phyloP scores from a whole-genome alignment of 2,797 vertebrate genomes.

The Oreortyx pictus region DNA sequence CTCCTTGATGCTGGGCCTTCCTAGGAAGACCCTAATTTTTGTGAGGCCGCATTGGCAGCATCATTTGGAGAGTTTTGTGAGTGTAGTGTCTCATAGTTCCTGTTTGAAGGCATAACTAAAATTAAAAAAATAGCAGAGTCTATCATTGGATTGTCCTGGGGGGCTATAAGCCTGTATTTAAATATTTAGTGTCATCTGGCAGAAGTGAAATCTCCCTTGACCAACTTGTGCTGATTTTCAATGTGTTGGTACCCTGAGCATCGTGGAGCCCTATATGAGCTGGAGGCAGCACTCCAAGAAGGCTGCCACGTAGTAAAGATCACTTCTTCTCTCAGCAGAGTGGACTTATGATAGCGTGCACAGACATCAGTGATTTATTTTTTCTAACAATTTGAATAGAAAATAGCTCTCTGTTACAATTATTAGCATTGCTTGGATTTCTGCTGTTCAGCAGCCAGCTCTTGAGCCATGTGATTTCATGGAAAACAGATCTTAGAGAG shows the following conservation, averaged over 20 bases:
- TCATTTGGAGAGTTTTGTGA: background rate
- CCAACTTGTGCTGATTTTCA: background rate
- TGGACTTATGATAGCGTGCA: background rate
- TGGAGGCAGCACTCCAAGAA: background rate
- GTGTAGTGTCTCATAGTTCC: background rate
- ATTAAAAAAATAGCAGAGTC: background rate
- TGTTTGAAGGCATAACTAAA: background rate
- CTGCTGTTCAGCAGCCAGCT: conserved; percentile 70
- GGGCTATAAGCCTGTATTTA: background rate
- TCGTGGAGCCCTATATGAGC: accelerated
- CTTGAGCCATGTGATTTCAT: conserved; percentile 64
- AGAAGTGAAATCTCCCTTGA: background rate
- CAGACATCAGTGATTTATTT: background rate
- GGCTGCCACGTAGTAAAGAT: background rate
- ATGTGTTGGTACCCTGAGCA: background rate
- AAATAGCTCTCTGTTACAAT: conserved; percentile 29
- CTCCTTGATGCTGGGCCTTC: background rate
- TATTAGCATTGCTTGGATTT: background rate
- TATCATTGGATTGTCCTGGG: background rate
- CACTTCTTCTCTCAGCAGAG: background rate
- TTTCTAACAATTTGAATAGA: background rate
- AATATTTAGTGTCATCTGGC: background rate
- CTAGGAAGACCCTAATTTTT: background rate
- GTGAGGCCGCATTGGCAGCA: background rate
- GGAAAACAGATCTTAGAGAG: conserved; percentile 26